A percentile compares a stretch with the other conserved stretches of the same genome.
phyloP scores from a whole-genome alignment of 2,113 vertebrate species.

The Halichoerus grypus region DNA sequence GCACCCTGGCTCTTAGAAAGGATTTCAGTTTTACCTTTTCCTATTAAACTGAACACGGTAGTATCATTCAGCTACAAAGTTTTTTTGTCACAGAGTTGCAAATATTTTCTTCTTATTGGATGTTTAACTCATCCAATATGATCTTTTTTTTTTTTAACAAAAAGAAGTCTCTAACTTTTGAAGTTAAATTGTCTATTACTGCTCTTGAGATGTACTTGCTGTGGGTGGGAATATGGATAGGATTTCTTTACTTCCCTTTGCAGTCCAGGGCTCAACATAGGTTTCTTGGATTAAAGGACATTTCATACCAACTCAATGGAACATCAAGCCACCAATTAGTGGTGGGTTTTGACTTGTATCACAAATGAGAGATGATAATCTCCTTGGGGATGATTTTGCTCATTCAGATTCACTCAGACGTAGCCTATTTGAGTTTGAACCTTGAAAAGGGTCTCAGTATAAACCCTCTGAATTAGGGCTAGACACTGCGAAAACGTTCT shows the following conservation, averaged over 20 bases:
- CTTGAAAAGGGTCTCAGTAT: background rate
- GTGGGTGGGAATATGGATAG: background rate
- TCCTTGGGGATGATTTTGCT: background rate
- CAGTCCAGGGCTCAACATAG: background rate
- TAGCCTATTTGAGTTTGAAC: background rate
- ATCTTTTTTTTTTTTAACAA: background rate
- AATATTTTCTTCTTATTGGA: background rate
- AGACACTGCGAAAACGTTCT: background rate
- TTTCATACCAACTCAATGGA: background rate
- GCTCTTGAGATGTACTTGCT: background rate
- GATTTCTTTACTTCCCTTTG: background rate
- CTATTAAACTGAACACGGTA: background rate
- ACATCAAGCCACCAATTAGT: background rate
- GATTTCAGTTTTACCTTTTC: background rate
- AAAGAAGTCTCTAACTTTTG: background rate
- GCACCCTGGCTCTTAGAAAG: background rate
- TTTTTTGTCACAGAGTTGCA: background rate
- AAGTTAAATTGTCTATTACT: background rate
- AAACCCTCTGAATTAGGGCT: background rate
- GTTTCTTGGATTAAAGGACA: background rate
- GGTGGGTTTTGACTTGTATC: background rate
- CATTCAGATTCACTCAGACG: background rate
- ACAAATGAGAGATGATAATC: background rate
- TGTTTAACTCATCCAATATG: background rate
- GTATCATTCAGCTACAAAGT: background rate